Percentiles rank a stretch among this genome's conserved stretches.
These are phyloP conservation scores for Sinosuthora webbiana DNA, from an alignment of 2,113 vertebrate genomes.

Conservation along the genomic window DNA sequence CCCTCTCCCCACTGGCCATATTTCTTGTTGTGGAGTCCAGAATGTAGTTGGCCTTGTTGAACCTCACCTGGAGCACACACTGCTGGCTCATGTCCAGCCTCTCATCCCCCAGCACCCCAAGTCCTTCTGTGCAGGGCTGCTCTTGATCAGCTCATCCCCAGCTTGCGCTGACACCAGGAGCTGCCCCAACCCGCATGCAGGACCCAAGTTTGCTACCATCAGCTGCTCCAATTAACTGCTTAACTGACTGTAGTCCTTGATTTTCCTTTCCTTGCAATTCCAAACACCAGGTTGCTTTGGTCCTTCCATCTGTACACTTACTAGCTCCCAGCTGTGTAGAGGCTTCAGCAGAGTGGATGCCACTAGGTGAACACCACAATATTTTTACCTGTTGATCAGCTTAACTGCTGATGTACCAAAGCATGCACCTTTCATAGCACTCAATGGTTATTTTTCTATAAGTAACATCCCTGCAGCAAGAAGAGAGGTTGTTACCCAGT, in stretches of 20 bases:
- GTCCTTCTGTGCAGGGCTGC: not conserved
- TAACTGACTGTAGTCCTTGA: not conserved
- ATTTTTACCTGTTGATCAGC: not conserved
- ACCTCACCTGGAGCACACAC: not conserved
- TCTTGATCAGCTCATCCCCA: not conserved
- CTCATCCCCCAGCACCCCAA: not conserved
- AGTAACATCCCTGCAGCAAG: not conserved
- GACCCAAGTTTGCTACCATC: not conserved
- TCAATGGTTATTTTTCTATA: not conserved
- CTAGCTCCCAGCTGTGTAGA: not conserved
- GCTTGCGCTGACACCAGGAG: not conserved
- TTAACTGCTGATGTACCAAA: not conserved
- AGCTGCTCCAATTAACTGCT: not conserved
- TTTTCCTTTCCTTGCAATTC: not conserved
- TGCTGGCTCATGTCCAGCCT: not conserved
- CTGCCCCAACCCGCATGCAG: not conserved
- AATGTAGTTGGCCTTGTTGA: not conserved
- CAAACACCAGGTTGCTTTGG: not conserved
- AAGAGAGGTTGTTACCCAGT: not conserved
- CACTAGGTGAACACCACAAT: not conserved
- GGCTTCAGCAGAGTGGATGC: not conserved
- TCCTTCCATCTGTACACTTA: not conserved
- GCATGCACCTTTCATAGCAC: rapidly evolving
- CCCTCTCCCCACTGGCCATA: rapidly evolving
- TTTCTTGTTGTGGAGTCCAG: not conserved